Base-by-base conservation (phyloP, 2,113 vertebrate genomes). In the Coptodon rendalli region DNA sequence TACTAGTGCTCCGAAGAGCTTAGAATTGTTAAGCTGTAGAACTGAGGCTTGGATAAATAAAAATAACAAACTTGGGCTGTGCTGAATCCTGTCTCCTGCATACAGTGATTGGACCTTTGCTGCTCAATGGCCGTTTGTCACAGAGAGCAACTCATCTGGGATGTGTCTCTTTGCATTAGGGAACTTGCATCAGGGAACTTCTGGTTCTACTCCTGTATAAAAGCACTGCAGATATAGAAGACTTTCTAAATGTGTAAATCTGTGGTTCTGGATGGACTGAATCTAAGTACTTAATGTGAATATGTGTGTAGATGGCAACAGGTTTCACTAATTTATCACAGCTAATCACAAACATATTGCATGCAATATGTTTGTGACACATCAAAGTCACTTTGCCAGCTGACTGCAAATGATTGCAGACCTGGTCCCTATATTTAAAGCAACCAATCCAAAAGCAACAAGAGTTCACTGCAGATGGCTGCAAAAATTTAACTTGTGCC, bases 1-100 rank as follows among this genome's bases (percentile, higher is more conserved):
- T 36, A 0, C 4, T 0, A 3, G 61, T n/a, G 61, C 17, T 66
- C 34, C 34, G 3, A 66, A n/a, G 0, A 66, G 10, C 61, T 66
- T n/a, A 66, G 17, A 66, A 63, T 36, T 38, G 17, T 66, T 66
- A 66, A 38, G 34, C 34, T 38, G 17, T 38, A 66, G 61, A 66
- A 66, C 19, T 66, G 34, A 66, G 19, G 34, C 61, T 38, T 13
- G 61, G 34, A 22, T 66, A 5, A 66, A 38, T 66, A 3, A 12
- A 38, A 38, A 66, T 38, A 66, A 38, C 0, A 66, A 0, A 38
- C 34, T 38, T n/a, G 10, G 4, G 34, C 61, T 38, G 61, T 66
- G 61, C 61, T 66, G 34, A 38, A 1, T 66, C 10, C 6, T 66
- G 61, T 1, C 3, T 66, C 59, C 19, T 66, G 34, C 19, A 38